Conservation (phyloP, 2,888 invertebrate species). For the Drosophila birchii region DNA sequence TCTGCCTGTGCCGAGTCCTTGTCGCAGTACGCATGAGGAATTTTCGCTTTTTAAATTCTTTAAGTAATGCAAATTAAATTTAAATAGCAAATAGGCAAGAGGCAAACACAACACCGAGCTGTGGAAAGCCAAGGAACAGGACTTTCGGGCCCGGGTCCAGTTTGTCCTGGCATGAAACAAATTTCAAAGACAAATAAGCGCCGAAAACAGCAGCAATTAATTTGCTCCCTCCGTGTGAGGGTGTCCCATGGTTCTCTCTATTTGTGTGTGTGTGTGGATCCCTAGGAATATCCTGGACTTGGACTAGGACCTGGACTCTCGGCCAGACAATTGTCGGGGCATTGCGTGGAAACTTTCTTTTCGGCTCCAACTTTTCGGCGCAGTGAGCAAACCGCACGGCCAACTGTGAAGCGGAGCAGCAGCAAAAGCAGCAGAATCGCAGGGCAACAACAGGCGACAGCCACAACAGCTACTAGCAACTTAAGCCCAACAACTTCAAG, state of each 20-base stretch:
- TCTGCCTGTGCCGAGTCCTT: constrained; percentile 29
- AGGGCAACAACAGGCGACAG: constrained; percentile 48
- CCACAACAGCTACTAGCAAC: constrained; percentile 75
- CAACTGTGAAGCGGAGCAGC: constrained; percentile 48
- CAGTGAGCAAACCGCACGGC: constrained; percentile 75
- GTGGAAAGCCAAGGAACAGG: constrained; percentile 44
- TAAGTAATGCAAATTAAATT: constrained; percentile 81
- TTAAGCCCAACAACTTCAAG: constrained; percentile 72
- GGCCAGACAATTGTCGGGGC: constrained; percentile 67
- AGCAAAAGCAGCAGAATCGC: constrained; percentile 16
- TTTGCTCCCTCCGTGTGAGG: constrained; percentile 71
- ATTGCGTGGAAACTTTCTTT: constrained; percentile 61
- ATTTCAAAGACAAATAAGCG: constrained; percentile 82
- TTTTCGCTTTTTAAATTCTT: constrained; percentile 78
- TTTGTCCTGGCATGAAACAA: constrained; percentile 64
- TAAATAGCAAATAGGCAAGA: constrained; percentile 79
- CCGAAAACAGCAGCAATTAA: constrained; percentile 80
- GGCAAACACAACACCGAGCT: constrained; percentile 58
- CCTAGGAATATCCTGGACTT: constrained; percentile 12
- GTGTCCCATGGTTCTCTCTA: constrained; percentile 18
- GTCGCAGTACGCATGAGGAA: constrained; percentile 71
- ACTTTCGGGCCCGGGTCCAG: constrained; percentile 57
- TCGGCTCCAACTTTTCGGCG: constrained; percentile 69
- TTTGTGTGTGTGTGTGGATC: constrained; percentile 6
- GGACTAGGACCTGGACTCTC: constrained; percentile 35